Evolutionary conservation across 2,113 vertebrate species (phyloP).

Genomic region (Stictonetta naevosa): DNA sequence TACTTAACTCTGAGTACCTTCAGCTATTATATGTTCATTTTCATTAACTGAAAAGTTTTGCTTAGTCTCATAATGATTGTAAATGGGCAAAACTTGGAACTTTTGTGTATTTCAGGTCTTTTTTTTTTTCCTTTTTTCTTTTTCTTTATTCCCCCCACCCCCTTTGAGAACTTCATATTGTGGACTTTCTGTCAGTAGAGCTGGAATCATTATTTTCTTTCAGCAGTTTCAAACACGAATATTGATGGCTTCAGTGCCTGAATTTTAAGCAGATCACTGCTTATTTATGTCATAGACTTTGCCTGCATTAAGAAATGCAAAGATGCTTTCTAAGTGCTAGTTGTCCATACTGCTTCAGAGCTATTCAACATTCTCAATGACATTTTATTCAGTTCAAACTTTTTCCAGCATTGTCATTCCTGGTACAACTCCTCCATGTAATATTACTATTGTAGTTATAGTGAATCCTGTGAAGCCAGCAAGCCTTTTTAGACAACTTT

Average conservation of each 20-base stretch:
- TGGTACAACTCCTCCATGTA: not conserved
- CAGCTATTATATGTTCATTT: not conserved
- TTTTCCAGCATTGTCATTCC: not conserved
- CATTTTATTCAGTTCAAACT: not conserved
- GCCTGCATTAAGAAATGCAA: not conserved
- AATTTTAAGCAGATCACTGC: not conserved
- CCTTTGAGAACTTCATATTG: not conserved
- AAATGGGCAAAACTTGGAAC: not conserved
- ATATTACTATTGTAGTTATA: not conserved
- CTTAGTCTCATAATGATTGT: not conserved
- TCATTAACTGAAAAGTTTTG: not conserved
- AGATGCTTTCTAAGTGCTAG: not conserved
- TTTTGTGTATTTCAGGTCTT: not conserved
- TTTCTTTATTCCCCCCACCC: no score
- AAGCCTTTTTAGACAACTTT: not conserved
- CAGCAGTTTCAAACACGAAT: not conserved
- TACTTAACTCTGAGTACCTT: not conserved
- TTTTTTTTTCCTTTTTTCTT: not conserved
- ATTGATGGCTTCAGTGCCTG: not conserved
- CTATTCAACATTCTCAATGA: not conserved
- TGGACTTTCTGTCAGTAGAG: not conserved
- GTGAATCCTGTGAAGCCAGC: not conserved
- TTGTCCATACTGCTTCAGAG: not conserved
- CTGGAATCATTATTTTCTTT: not conserved
- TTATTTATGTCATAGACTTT: not conserved